A percentile compares a stretch with the other conserved stretches of the same genome.
These are phyloP conservation scores for Sebastes vulpes DNA, from an alignment of 2,797 vertebrate species.

Conservation along the genomic window DNA sequence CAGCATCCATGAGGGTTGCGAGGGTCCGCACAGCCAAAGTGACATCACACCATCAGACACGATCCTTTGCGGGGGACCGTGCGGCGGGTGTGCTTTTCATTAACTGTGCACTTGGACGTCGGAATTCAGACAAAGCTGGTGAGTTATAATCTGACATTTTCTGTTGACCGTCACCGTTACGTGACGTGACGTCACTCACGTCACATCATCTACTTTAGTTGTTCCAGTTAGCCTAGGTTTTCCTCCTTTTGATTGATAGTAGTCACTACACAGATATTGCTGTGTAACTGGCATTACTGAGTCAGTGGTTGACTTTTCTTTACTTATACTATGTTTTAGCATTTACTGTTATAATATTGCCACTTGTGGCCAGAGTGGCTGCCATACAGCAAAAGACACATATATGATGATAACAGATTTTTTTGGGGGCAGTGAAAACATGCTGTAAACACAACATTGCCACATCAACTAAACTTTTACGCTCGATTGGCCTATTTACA, in stretches of 20 bases:
- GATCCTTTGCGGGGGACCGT: no score
- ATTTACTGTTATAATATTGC: neutral
- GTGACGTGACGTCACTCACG: neutral
- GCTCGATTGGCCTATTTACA: neutral
- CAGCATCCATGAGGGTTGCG: no score
- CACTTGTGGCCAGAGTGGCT: neutral
- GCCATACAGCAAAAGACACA: neutral
- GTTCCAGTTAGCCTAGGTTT: no score
- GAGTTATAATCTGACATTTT: no score
- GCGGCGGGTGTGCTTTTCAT: neutral
- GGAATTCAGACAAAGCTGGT: neutral
- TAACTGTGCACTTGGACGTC: neutral
- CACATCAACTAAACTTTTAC: neutral
- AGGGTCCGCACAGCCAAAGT: no score
- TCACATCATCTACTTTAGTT: neutral
- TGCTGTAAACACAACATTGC: neutral
- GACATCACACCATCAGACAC: no score
- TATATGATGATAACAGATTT: neutral
- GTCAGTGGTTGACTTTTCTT: neutral
- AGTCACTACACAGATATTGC: no score
- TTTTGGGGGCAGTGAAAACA: neutral
- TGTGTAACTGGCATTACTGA: neutral
- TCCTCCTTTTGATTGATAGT: no score
- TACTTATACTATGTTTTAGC: neutral
- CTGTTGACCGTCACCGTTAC: no score